phyloP scores from a whole-genome alignment of 30 jellyfish, hydroid and myxozoan genomes.

The Aurelia aurita region DNA sequence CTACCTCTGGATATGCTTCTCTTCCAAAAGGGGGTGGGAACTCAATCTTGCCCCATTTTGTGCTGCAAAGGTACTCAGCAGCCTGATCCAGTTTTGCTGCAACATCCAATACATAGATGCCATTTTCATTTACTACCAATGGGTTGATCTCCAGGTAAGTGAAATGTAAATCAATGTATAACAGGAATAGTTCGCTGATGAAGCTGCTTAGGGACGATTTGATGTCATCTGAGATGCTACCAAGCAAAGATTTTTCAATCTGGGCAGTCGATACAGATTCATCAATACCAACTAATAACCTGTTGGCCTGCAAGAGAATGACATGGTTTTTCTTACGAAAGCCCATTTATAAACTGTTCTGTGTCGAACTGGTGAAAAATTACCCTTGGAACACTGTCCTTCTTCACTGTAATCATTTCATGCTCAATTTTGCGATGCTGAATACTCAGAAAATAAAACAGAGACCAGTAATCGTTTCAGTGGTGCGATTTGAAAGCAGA shows the following conservation, averaged over 20 bases:
- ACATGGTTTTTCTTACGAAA: no score
- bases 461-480: no score
- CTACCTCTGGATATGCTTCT: conserved; percentile 92
- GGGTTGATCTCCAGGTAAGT: conserved; percentile 94
- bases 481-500: no score
- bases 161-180: conserved; percentile 74
- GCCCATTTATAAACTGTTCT: no score
- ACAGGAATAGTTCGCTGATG: conserved; percentile 50
- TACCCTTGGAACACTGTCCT: no score
- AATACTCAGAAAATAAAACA: no score
- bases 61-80: conserved; percentile 90
- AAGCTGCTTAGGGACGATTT: conserved; percentile 56
- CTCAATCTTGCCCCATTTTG: conserved; percentile 82
- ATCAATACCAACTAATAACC: conserved; percentile 65
- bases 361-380: no score
- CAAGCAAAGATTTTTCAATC: conserved; percentile 56
- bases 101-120: conserved; percentile 84
- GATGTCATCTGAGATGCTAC: conserved; percentile 47
- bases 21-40: conserved; percentile 97
- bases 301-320: conserved; percentile 63
- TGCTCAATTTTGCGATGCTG: no score
- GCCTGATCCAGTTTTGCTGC: conserved; percentile 96
- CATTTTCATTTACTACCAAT: conserved; percentile 72
- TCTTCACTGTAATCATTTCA: no score
- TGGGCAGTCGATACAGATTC: conserved; percentile 35